A percentile compares a stretch with the other conserved stretches of the same genome.
phyloP scores from a whole-genome alignment of 2,797 vertebrate species.

The Mormyrus hasselquistii region DNA sequence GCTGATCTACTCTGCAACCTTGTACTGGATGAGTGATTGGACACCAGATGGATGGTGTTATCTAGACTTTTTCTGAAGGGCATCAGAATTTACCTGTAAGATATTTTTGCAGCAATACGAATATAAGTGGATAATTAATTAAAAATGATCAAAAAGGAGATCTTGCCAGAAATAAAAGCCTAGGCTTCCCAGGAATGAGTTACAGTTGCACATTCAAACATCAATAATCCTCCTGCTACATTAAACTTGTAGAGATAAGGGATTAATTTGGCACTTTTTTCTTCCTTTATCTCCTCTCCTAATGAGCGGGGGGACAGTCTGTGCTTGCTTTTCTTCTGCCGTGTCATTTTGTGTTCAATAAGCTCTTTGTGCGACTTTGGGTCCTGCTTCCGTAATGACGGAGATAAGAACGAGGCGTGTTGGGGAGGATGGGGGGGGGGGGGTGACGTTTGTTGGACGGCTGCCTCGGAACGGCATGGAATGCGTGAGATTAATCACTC shows the following conservation, averaged over 20 bases:
- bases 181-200: neutral
- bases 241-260: conserved; percentile 14
- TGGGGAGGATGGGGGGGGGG: neutral
- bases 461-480: neutral
- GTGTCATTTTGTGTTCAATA: conserved; percentile 37
- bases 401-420: conserved; percentile 21
- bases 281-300: conserved; percentile 7
- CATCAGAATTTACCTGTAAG: neutral
- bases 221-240: conserved; percentile 12
- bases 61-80: neutral
- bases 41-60: neutral
- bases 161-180: neutral
- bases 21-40: neutral
- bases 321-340: neutral
- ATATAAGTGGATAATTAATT: conserved; percentile 10
- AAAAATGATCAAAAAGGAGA: neutral
- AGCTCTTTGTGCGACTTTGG: conserved; percentile 30
- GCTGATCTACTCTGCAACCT: neutral
- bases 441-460: neutral
- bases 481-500: neutral
- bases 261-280: neutral
- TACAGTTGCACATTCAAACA: conserved; percentile 14
- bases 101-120: neutral
- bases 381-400: conserved; percentile 44
- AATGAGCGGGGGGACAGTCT: conserved; percentile 12